phyloP scores from a whole-genome alignment of 1,140 invertebrate genomes.

The Nylanderia fulva region DNA sequence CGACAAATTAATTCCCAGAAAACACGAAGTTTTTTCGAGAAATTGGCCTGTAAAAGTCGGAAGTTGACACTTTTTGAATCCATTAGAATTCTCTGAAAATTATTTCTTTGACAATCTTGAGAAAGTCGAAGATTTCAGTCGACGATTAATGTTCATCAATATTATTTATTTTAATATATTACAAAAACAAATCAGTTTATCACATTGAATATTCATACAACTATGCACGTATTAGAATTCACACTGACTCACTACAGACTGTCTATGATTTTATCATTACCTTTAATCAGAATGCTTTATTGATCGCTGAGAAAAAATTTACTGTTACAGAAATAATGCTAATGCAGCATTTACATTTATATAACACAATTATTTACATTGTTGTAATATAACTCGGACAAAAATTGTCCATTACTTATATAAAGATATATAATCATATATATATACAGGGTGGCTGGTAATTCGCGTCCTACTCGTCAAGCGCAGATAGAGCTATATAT shows the following conservation, averaged over 20 bases:
- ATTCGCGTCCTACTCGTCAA: too few species aligned
- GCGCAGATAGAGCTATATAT: too few species aligned
- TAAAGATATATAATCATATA: too few species aligned
- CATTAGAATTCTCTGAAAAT: not conserved
- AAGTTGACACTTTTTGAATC: not conserved
- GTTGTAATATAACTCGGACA: too few species aligned
- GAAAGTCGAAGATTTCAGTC: not conserved
- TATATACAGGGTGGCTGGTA: too few species aligned
- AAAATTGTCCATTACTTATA: too few species aligned
- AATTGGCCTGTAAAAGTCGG: not conserved
- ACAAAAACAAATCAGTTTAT: not conserved
- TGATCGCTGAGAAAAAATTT: not conserved
- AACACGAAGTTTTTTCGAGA: conserved; percentile 5
- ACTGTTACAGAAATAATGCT: too few species aligned
- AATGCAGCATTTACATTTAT: not conserved
- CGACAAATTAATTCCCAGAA: conserved; percentile 25
- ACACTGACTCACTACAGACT: not conserved
- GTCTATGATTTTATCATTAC: conserved; percentile 10
- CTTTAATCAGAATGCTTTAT: conserved; percentile 9
- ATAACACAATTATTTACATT: not conserved
- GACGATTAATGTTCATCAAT: not conserved
- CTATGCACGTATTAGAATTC: conserved; percentile 14
- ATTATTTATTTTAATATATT: not conserved
- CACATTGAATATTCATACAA: not conserved
- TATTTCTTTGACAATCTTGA: not conserved